These are phyloP conservation scores for Sarcoramphus papa DNA, from an alignment of 2,797 vertebrate species.

Conservation along the genomic window DNA sequence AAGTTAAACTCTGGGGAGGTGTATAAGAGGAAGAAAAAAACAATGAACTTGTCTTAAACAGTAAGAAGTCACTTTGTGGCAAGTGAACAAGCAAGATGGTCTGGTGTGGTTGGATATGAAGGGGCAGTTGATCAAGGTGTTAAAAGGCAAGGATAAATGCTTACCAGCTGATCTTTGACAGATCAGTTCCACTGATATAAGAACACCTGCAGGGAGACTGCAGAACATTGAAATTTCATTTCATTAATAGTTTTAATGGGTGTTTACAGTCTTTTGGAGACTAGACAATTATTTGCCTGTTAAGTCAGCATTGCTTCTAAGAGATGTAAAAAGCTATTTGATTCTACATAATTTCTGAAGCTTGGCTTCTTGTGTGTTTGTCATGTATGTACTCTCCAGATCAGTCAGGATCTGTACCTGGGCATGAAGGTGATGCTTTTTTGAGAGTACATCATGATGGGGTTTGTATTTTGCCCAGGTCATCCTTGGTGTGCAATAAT, in stretches of 20 bases:
- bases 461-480: neutral
- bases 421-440: neutral
- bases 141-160: neutral
- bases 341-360: neutral
- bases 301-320: neutral
- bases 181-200: neutral
- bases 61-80: neutral
- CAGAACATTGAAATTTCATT: neutral
- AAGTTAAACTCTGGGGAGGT: neutral
- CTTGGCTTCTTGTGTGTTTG: neutral
- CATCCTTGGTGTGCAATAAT: neutral
- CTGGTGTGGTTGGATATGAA: neutral
- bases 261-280: neutral
- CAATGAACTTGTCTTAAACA: neutral
- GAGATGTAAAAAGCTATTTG: neutral
- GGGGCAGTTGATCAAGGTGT: neutral
- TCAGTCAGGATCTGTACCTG: neutral
- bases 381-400: neutral
- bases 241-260: neutral
- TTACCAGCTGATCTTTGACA: neutral
- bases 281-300: neutral
- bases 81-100: neutral
- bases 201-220: neutral
- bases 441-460: too few species aligned
- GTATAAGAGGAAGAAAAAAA: neutral